A percentile compares a stretch with the other conserved stretches of the same genome.
phyloP scores from a whole-genome alignment of 2,113 vertebrate genomes.

The Carollia perspicillata region DNA sequence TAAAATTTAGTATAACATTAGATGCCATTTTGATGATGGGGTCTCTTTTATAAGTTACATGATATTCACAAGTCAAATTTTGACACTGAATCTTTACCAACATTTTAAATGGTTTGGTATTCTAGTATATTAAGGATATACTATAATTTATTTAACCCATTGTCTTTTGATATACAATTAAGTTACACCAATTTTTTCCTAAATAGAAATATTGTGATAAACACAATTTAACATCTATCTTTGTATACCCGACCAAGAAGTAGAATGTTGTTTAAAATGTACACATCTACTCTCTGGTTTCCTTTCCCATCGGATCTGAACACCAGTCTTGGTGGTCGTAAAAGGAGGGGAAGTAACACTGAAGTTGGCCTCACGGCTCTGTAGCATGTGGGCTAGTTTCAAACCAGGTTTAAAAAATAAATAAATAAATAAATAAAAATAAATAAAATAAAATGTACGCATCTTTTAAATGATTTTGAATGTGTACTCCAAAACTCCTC shows the following conservation, averaged over 20 bases:
- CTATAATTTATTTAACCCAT: conserved; percentile 18
- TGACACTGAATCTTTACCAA: conserved; percentile 25
- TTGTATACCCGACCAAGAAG: neutral
- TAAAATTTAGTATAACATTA: conserved; percentile 23
- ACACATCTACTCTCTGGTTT: no score
- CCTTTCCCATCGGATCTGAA: no score
- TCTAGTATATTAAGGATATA: neutral
- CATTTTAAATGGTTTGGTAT: conserved; percentile 20
- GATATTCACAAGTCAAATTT: conserved; percentile 38
- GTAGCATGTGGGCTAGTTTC: no score
- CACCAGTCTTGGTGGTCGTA: no score
- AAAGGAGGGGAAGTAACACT: no score
- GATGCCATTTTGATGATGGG: neutral
- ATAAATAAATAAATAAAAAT: no score
- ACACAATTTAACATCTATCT: conserved; percentile 3
- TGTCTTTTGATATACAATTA: conserved; percentile 23
- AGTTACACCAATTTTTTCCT: neutral
- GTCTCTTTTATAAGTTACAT: neutral
- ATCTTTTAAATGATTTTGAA: conserved; percentile 41
- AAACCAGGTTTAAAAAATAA: no score
- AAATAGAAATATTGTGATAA: conserved; percentile 36
- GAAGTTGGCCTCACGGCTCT: no score
- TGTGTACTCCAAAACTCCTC: neutral
- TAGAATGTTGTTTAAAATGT: conserved; percentile 9
- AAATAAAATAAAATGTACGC: conserved; percentile 47